Conservation (phyloP, 2,888 invertebrate genomes). For the Epsilonema sp. region DNA sequence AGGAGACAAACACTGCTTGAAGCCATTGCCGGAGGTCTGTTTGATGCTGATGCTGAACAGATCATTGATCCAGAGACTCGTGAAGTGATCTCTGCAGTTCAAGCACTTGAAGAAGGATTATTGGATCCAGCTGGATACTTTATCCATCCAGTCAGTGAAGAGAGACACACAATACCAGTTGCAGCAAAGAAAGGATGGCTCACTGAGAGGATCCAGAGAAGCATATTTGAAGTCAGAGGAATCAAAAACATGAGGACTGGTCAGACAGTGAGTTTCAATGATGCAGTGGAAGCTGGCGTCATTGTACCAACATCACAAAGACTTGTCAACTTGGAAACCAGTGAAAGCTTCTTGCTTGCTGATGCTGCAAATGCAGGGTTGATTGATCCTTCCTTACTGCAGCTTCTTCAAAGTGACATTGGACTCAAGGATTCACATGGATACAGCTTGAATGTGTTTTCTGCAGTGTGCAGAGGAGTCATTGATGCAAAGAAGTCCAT, state of each 20-base stretch:
- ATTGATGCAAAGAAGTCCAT: constrained; percentile 65
- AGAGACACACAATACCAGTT: constrained; percentile 51
- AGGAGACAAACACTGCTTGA: constrained; percentile 52
- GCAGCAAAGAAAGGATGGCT: constrained; percentile 74
- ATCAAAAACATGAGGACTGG: constrained; percentile 60
- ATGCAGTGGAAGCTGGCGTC: constrained; percentile 53
- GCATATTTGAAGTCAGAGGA: constrained; percentile 75
- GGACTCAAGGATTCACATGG: constrained; percentile 49
- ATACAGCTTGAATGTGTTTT: constrained; percentile 50
- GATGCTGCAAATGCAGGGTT: constrained; percentile 30
- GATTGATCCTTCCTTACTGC: constrained; percentile 33
- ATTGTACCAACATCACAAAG: constrained; percentile 44
- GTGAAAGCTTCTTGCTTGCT: constrained; percentile 17
- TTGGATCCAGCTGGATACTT: constrained; percentile 54
- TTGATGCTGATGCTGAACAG: constrained; percentile 65
- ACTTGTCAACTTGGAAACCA: constrained; percentile 19
- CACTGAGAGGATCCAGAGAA: constrained; percentile 61
- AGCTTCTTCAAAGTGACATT: constrained; percentile 60
- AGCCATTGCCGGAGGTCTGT: constrained; percentile 61
- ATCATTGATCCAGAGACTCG: constrained; percentile 58
- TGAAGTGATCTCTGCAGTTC: constrained; percentile 57
- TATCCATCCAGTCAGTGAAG: constrained; percentile 39
- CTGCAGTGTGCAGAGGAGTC: constrained; percentile 62
- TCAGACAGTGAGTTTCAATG: constrained; percentile 62
- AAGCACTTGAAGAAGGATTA: constrained; percentile 60